Base-by-base conservation (phyloP, 2,888 invertebrate genomes). In the Rapana venosa region DNA sequence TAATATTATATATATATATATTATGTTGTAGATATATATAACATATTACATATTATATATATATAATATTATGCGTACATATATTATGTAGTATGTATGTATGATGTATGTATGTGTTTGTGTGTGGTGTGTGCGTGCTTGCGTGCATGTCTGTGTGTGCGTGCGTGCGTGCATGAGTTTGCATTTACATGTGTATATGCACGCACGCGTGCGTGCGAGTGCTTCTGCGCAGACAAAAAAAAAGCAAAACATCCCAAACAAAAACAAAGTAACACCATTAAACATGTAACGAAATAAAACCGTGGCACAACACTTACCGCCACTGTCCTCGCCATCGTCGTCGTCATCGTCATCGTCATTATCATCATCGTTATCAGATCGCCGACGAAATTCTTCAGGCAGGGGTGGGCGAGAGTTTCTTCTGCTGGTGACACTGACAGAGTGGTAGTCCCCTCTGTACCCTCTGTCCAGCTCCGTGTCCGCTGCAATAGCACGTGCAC, bases 401-500 rank as follows among this genome's bases (percentile, higher is more conserved):
- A 79, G 79, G 5, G 32, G 79, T 17, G 79, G 79, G 56, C 79
- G 30, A 17, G 26, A 4, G 20, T 32, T n/a, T 15, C 35, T 79
- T 15, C 35, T 15, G 79, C 79, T 79, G 79, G 32, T 35, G 17
- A 79, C 17, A 17, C 17, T 32, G 79, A 79, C 79, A 79, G 79
- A 79, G 79, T 32, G 79, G 32, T 32, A 79, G 17, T 79, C 17
- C 15, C 79, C 79, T 17, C 32, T 15, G 79, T 87, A 87, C 11
- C 87, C 87, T 47, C 56, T 36, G 47, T 87, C 87, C 87, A 87
- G 36, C n/a, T 87, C 87, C 22, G 87, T 87, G 70, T 87, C 87
- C 74, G 87, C 87, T 87, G 8, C 47, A 47, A 47, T 47, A 47
- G 8, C 47, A 47, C 47, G 47, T 47, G 8, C 47, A 47, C 4